Base-by-base conservation (phyloP, 53 echinoderm and acorn worm genomes). In the Stichopus horrens region DNA sequence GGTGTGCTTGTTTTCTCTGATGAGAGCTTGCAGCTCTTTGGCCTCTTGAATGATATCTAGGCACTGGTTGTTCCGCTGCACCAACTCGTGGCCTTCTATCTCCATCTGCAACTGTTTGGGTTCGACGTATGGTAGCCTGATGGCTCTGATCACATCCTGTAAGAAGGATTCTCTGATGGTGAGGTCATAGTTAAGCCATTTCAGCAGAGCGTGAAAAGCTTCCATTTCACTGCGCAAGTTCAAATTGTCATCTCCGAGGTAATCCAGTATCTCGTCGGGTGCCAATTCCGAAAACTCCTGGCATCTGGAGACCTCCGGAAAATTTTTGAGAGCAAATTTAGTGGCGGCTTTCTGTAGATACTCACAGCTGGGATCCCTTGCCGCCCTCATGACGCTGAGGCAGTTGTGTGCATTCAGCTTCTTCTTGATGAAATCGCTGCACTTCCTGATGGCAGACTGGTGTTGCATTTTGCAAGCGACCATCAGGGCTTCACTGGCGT, bases 201-300 rank as follows among this genome's bases (percentile, higher is more conserved):
- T 94, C 82, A 96, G 83, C 82, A 96, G 75, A 20, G 99, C 99
- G 75, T 95, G 90, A 86, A 93, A 99, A 60, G 94, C 93, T 76
- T 99, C 99, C 83, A 93, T 94, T 65, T 99, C 99, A 22, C 91
- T 86, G 21, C 90, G 56, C 18, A 99, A 92, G 80, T 99, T 99
- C 22, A 99, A 81, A 74, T 94, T 94, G 88, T 99, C 96, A 86
- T 99, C 99, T 52, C 99, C 95, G 0, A 99, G 94, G 55, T 95
- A 96, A 75, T 94, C 94, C 58, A 92, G 90, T 84, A 99, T 83
- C 59, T 99, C 96, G 73, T 99, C 91, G 8, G 91, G 88, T 7
- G 91, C 83, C 37, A 96, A 86, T 21, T 90, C 88, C 10, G 93
- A 86, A 88, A 88, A 99, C 86, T 96, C 94, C 23, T 96, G 90